Evolutionary conservation across 2,888 invertebrate species (phyloP), one percentile per base, ranked within the genome.

Genomic region (Macrosiphum euphorbiae): DNA sequence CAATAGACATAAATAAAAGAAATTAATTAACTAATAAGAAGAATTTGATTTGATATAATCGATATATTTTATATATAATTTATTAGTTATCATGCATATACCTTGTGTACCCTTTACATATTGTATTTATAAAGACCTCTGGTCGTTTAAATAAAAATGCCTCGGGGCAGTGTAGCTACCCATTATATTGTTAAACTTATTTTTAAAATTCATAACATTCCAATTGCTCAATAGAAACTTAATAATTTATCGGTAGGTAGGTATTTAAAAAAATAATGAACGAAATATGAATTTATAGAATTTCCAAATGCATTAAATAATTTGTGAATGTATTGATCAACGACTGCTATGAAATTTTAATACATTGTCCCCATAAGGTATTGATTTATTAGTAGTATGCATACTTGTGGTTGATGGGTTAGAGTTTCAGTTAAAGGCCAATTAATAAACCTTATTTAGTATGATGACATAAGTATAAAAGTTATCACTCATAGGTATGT

Each of bases 301-400:
- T 78, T 78, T 78, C 20, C 20, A 78, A 78, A 20, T 78, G 35
- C 78, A 20, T 35, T 86, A 16, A 47, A 44, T 47, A 28, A 86
- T 86, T 47, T 47, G 47, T 88, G 26, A 88, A 41, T 41, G 58
- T 28, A 44, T 50, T 58, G 89, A 89, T 89, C 28, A 89, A 89
- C 20, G 44, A 44, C 44, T 41, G 58, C 20, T 61, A 28, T 58
- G 44, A 26, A 89, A 58, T 89, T 41, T 89, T 41, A 89, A 58
- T 58, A 44, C 28, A 89, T 89, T 58, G 41, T 28, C 88, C 7
- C 28, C 28, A 26, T 89, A 61, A n/a, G 44, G 58, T 89, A 58
- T 89, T 89, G 58, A 89, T 89, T 41, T 41, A 44, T 88, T 88
- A 44, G 5, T 61, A 78, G 78, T 78, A 35, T 78, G 20, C 8